These are phyloP conservation scores for Takifugu rubripes DNA, from an alignment of 2,797 vertebrate species.

Conservation along the genomic window DNA sequence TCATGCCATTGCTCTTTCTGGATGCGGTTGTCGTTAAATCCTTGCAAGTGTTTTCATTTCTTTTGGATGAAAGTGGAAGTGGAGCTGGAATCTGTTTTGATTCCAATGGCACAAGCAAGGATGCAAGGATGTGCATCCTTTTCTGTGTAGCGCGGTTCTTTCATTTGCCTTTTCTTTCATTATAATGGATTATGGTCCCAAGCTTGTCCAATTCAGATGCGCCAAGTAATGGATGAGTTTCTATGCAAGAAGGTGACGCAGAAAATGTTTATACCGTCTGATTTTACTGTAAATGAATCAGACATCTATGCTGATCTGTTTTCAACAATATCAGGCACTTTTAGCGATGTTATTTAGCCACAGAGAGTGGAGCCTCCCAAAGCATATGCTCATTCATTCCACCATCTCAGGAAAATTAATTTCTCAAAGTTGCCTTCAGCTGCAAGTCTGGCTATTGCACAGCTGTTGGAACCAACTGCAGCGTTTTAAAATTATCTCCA, in stretches of 20 bases:
- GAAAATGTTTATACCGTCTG: neutral
- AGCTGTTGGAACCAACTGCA: constrained; percentile 58
- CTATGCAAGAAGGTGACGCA: neutral
- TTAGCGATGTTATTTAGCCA: constrained; percentile 16
- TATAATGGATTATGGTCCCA: neutral
- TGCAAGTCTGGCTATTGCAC: constrained; percentile 40
- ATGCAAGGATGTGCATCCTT: neutral
- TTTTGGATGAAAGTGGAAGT: constrained; percentile 2
- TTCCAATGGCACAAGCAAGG: neutral
- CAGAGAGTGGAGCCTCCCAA: constrained; percentile 25
- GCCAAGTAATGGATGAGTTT: constrained; percentile 6
- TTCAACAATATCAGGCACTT: constrained; percentile 15
- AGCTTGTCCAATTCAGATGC: constrained; percentile 6
- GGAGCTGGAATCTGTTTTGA: neutral
- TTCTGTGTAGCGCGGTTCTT: neutral
- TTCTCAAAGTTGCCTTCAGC: constrained; percentile 53
- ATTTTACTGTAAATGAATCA: constrained; percentile 9
- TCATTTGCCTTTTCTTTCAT: neutral
- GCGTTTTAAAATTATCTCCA: constrained; percentile 41
- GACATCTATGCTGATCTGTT: constrained; percentile 2
- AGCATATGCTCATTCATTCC: constrained; percentile 50
- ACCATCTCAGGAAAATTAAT: constrained; percentile 55
- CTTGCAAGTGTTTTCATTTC: constrained; percentile 5
- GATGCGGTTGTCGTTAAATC: constrained; percentile 3
- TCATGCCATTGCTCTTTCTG: constrained; percentile 1